phyloP scores from a whole-genome alignment of 2,797 vertebrate species.

The Tamandua tetradactyla region DNA sequence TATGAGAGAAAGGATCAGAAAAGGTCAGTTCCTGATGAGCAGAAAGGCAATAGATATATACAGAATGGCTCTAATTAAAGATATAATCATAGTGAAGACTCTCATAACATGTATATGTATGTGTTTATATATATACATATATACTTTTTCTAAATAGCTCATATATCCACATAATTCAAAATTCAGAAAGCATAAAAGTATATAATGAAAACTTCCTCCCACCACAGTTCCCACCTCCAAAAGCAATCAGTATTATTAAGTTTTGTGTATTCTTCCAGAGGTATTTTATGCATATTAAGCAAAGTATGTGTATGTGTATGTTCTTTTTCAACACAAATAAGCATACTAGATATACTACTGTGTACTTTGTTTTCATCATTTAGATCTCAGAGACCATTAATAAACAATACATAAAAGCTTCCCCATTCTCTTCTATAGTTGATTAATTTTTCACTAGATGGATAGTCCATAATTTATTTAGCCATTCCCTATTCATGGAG shows the following conservation, averaged over 20 bases:
- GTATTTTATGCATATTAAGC: not conserved
- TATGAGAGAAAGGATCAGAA: not conserved
- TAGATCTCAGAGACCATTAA: not conserved
- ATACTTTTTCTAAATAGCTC: not conserved
- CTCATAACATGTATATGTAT: not conserved
- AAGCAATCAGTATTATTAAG: not conserved
- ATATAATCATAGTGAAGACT: not conserved
- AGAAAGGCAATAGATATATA: not conserved
- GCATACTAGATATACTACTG: not conserved
- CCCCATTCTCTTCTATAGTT: conserved; percentile 42
- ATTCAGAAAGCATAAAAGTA: not conserved
- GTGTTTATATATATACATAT: too few species aligned
- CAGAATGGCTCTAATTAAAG: not conserved
- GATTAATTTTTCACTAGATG: conserved; percentile 39
- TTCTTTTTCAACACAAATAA: not conserved
- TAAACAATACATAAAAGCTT: not conserved
- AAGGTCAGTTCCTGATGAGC: not conserved
- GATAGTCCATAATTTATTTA: conserved; percentile 36
- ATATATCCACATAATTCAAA: conserved; percentile 37
- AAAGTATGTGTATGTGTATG: not conserved
- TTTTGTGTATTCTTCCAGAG: conserved; percentile 10
- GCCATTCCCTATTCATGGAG: not conserved
- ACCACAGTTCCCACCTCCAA: not conserved
- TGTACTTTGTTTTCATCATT: not conserved
- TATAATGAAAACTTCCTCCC: not conserved